These are phyloP conservation scores for Silurus meridionalis DNA, from an alignment of 2,113 vertebrate species.

Conservation along the genomic window DNA sequence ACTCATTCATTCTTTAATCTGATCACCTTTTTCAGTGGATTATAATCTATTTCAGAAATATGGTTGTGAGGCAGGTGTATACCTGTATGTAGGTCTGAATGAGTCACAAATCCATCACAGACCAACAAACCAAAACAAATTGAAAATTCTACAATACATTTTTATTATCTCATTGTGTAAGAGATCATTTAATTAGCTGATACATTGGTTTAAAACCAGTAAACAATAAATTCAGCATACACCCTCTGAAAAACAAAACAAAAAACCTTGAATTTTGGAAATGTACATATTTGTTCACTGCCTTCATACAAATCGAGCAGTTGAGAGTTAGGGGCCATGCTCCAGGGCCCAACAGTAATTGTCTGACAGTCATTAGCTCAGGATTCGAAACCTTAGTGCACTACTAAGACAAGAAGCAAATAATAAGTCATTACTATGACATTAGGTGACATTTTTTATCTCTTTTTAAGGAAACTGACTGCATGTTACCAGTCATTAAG, in stretches of 20 bases:
- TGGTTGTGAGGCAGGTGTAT: not conserved
- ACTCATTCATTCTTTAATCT: not conserved
- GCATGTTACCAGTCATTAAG: not conserved
- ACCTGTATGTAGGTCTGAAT: not conserved
- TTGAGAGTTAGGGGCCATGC: not conserved
- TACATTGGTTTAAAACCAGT: not conserved
- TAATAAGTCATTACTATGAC: not conserved
- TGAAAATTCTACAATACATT: not conserved
- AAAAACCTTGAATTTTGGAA: not conserved
- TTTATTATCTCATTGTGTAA: not conserved
- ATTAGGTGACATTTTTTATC: not conserved
- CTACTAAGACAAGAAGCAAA: not conserved
- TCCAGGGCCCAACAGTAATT: not conserved
- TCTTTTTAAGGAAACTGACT: not conserved
- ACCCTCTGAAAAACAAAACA: not conserved
- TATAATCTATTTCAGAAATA: not conserved
- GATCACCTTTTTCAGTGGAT: not conserved
- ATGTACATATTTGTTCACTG: not conserved
- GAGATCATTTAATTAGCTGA: not conserved
- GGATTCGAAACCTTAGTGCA: not conserved
- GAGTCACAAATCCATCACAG: not conserved
- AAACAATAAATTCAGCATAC: not conserved
- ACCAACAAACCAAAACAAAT: not conserved
- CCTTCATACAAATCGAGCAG: not conserved
- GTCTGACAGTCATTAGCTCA: not conserved